phyloP scores from a whole-genome alignment of 2,797 vertebrate genomes.

The Dermochelys coriacea region DNA sequence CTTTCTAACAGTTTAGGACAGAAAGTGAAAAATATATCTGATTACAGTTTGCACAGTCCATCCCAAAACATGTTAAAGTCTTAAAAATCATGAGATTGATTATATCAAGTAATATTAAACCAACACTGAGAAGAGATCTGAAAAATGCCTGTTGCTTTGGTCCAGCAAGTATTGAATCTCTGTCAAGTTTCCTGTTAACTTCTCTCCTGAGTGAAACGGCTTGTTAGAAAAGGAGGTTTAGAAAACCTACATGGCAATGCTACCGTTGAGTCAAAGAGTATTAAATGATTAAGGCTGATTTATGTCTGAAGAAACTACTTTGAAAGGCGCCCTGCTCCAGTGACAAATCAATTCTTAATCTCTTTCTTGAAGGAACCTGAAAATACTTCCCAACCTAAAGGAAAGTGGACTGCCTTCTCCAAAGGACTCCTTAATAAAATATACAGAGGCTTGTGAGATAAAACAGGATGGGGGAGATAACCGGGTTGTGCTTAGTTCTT shows the following conservation, averaged over 20 bases:
- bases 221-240: slow-evolving; percentile 44
- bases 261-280: slow-evolving; percentile 34
- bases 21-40: slow-evolving; percentile 14
- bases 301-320: slow-evolving; percentile 26
- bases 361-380: neutral
- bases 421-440: slow-evolving; percentile 5
- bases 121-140: neutral
- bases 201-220: slow-evolving; percentile 26
- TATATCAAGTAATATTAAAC: slow-evolving; percentile 21
- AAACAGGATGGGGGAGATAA: neutral
- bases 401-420: slow-evolving; percentile 34
- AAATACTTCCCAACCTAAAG: neutral
- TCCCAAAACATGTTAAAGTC: neutral
- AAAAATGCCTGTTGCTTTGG: neutral
- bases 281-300: slow-evolving; percentile 41
- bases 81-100: neutral
- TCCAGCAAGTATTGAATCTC: slow-evolving; percentile 10
- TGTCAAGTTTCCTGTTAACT: slow-evolving; percentile 1
- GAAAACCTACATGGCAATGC: neutral
- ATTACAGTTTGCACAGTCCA: neutral
- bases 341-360: slow-evolving; percentile 41
- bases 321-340: neutral
- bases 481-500: neutral
- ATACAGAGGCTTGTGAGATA: neutral
- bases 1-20: neutral